phyloP scores from a whole-genome alignment of 2,113 vertebrate genomes.

The Sula dactylatra region DNA sequence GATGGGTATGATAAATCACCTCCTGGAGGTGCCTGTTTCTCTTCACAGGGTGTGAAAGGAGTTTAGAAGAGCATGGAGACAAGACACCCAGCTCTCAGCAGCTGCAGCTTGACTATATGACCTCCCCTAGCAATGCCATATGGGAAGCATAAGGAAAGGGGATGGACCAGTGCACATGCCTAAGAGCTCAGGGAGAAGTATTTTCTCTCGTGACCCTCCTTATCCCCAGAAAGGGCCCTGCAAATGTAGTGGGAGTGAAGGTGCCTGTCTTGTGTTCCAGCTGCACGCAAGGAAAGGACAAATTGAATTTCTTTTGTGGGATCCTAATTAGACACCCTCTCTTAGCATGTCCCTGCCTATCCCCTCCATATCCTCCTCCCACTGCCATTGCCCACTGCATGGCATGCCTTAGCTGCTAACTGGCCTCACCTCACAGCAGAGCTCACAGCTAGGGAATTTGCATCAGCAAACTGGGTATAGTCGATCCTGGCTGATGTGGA shows the following conservation, averaged over 20 bases:
- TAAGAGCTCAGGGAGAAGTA: neutral
- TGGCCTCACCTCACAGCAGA: neutral
- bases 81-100: neutral
- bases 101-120: neutral
- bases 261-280: neutral
- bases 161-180: accelerated
- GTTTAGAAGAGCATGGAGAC: neutral
- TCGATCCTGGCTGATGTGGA: accelerated
- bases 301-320: accelerated
- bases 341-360: accelerated
- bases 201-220: neutral
- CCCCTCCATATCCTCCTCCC: neutral
- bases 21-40: neutral
- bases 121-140: neutral
- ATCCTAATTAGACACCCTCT: neutral
- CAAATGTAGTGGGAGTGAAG: neutral
- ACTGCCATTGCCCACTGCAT: neutral
- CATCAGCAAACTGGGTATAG: neutral
- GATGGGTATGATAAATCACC: neutral
- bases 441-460: neutral
- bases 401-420: neutral
- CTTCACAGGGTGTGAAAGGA: neutral
- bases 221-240: neutral
- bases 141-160: neutral
- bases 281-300: neutral